A percentile compares a stretch with the other conserved stretches of the same genome.
Evolutionary conservation across 2,113 vertebrate genomes (phyloP).

Genomic region (Ellobius talpinus): DNA sequence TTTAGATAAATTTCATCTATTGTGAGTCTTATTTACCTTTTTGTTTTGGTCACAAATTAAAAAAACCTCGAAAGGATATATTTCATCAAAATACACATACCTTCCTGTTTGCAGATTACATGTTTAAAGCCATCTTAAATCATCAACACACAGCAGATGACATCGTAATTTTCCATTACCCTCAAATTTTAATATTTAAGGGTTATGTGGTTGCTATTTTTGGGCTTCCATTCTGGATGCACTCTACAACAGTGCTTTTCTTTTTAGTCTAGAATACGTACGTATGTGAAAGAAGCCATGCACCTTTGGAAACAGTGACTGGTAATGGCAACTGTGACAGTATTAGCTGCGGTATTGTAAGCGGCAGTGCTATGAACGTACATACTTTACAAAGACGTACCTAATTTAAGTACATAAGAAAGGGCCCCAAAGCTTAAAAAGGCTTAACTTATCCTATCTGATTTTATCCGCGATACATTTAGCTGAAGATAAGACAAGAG

Average conservation of each 20-base stretch:
- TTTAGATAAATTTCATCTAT: background rate
- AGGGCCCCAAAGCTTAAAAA: slow-evolving; percentile 66
- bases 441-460: slow-evolving; percentile 64
- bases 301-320: slow-evolving; percentile 72
- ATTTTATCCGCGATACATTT: slow-evolving; percentile 72
- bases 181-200: slow-evolving; percentile 30
- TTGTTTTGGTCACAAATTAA: slow-evolving; percentile 36
- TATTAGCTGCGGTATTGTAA: slow-evolving; percentile 73
- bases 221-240: slow-evolving; percentile 46
- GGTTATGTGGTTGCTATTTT: background rate
- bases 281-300: slow-evolving; percentile 65
- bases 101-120: slow-evolving; percentile 28
- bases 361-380: slow-evolving; percentile 59
- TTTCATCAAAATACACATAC: slow-evolving; percentile 46
- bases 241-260: slow-evolving; percentile 24
- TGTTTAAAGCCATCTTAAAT: slow-evolving; percentile 43
- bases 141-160: background rate
- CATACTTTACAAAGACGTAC: slow-evolving; percentile 67
- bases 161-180: background rate
- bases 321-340: slow-evolving; percentile 77
- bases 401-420: slow-evolving; percentile 56
- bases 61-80: background rate
- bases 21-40: slow-evolving; percentile 15
- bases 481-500: slow-evolving; percentile 70
- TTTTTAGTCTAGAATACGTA: slow-evolving; percentile 63